Conservation (phyloP, 2,888 invertebrate genomes). For the Zygothrica quintamaculata region DNA sequence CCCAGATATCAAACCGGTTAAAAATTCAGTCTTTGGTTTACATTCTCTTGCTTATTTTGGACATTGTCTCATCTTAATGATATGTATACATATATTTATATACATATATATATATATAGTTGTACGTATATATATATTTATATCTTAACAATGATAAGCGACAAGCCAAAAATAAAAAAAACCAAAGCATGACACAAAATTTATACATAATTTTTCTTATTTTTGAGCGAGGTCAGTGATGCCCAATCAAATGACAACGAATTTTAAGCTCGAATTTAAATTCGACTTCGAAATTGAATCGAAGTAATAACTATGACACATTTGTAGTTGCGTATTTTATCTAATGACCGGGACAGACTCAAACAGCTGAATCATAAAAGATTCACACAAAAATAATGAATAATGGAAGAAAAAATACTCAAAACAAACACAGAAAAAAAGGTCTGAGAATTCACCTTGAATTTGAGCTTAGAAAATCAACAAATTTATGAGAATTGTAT, state of each 20-base stretch:
- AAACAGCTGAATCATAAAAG: constrained; percentile 39
- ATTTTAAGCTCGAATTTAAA: constrained; percentile 12
- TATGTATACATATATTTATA: not conserved
- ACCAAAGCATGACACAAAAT: constrained; percentile 11
- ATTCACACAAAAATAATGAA: constrained; percentile 27
- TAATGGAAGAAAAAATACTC: constrained; percentile 29
- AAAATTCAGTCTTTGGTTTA: constrained; percentile 10
- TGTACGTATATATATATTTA: not conserved
- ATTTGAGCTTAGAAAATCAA: constrained; percentile 3
- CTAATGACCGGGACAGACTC: constrained; percentile 27
- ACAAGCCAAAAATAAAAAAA: not conserved
- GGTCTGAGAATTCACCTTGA: constrained; percentile 33
- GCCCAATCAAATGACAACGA: constrained; percentile 10
- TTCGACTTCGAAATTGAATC: no score
- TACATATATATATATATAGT: not conserved
- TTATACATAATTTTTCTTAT: constrained; percentile 26
- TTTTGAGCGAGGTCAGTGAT: constrained; percentile 66
- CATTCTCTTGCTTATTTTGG: constrained; percentile 60
- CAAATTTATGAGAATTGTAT: no score
- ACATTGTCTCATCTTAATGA: constrained; percentile 59
- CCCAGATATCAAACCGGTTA: constrained; percentile 58
- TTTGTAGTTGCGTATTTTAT: constrained; percentile 9
- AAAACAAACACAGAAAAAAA: no score
- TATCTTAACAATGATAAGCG: constrained; percentile 9
- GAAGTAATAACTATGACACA: constrained; percentile 37